phyloP scores from a whole-genome alignment of 1,140 invertebrate genomes.

The Drosophila athabasca region DNA sequence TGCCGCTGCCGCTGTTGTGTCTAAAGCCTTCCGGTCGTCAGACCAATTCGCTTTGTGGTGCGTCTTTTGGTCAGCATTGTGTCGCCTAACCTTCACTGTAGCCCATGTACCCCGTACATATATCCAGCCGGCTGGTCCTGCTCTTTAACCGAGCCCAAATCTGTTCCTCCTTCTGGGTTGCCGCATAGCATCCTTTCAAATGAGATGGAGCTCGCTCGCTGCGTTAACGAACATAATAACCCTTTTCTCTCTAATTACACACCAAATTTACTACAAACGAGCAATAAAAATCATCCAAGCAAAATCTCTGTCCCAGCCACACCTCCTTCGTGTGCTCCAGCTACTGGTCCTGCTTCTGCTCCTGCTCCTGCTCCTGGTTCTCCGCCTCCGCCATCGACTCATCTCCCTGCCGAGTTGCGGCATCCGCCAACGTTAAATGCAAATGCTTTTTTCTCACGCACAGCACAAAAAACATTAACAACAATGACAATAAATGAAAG shows the following conservation, averaged over 20 bases:
- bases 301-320: constrained; percentile 71
- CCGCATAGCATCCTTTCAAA: not conserved
- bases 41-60: constrained; percentile 42
- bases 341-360: no score
- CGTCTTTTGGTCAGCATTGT: constrained; percentile 37
- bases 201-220: constrained; percentile 2
- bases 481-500: constrained; percentile 80
- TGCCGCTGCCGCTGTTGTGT: constrained; percentile 7
- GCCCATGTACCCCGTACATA: no score
- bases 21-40: constrained; percentile 40
- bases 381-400: no score
- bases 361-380: not conserved
- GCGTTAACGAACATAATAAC: constrained; percentile 66
- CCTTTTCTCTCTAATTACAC: constrained; percentile 74
- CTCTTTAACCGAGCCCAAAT: not conserved
- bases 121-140: no score
- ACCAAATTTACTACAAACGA: constrained; percentile 79
- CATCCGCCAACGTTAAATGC: constrained; percentile 49
- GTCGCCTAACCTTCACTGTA: constrained; percentile 41
- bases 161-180: not conserved
- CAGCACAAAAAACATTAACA: constrained; percentile 76
- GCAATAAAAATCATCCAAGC: constrained; percentile 78
- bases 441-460: constrained; percentile 79
- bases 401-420: no score
- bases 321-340: not conserved